These are phyloP conservation scores for Bicyclus anynana DNA, from an alignment of 1,140 invertebrate species.

Conservation along the genomic window DNA sequence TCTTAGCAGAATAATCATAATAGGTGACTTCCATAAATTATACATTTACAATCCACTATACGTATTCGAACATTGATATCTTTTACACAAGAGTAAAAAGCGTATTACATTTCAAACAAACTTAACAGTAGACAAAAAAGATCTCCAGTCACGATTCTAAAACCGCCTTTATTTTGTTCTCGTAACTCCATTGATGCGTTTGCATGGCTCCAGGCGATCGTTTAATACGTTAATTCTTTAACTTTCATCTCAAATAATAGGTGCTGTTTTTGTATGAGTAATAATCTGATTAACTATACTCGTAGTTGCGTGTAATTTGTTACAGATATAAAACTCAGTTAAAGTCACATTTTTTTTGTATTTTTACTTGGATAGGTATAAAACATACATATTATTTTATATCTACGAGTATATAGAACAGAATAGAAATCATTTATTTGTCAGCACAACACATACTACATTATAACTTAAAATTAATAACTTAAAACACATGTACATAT, in stretches of 20 bases:
- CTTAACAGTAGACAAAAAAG: not conserved
- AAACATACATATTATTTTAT: no score
- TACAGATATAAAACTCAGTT: not conserved
- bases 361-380: no score
- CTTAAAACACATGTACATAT: no score
- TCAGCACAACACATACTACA: no score
- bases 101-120: not conserved
- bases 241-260: slow-evolving; percentile 5
- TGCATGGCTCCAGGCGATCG: not conserved
- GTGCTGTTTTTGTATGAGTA: slow-evolving; percentile 12
- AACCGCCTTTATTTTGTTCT: not conserved
- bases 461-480: no score
- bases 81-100: not conserved
- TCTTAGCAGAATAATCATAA: no score
- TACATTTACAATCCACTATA: no score
- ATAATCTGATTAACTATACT: slow-evolving; percentile 1
- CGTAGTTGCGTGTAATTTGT: not conserved
- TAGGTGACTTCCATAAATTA: no score
- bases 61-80: not conserved
- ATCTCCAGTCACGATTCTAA: not conserved
- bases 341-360: not conserved
- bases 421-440: no score
- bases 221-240: slow-evolving; percentile 6
- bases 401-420: no score
- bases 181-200: slow-evolving; percentile 3